Percentiles rank a stretch among this genome's conserved stretches.
These are phyloP conservation scores for Drosophila acutilabella DNA, from an alignment of 2,888 invertebrate genomes.

Conservation along the genomic window DNA sequence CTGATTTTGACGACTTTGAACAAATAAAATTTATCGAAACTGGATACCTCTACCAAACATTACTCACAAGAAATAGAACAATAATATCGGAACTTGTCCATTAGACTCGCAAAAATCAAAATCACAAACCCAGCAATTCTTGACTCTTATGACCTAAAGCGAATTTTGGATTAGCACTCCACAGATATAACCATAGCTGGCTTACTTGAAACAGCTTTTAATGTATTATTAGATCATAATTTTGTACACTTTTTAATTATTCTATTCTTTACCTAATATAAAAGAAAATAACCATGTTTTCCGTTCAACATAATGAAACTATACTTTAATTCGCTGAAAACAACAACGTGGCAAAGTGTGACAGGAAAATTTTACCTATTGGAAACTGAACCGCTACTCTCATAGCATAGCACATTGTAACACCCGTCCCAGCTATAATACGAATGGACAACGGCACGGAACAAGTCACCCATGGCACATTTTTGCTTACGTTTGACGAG, in stretches of 20 bases:
- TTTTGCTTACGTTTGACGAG: too few species aligned
- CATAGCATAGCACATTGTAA: too few species aligned
- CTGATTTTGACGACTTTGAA: background rate
- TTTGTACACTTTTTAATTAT: constrained; percentile 17
- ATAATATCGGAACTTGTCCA: background rate
- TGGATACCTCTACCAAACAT: background rate
- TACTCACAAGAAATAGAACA: too few species aligned
- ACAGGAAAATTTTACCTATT: constrained; percentile 3
- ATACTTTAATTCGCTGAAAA: background rate
- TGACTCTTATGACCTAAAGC: background rate
- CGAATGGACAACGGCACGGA: too few species aligned
- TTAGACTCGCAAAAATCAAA: background rate
- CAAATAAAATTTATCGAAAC: background rate
- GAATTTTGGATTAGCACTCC: constrained; percentile 4
- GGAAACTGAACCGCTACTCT: constrained; percentile 10
- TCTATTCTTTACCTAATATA: constrained; percentile 6
- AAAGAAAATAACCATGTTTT: background rate
- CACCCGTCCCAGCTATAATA: too few species aligned
- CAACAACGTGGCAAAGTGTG: background rate
- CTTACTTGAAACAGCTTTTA: background rate
- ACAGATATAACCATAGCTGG: too few species aligned
- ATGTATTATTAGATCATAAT: constrained; percentile 10
- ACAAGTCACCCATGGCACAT: too few species aligned
- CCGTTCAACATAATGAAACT: background rate
- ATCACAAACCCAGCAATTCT: background rate